Evolutionary conservation across 2,113 vertebrate species (phyloP).

Genomic region (Malaclemys terrapin): DNA sequence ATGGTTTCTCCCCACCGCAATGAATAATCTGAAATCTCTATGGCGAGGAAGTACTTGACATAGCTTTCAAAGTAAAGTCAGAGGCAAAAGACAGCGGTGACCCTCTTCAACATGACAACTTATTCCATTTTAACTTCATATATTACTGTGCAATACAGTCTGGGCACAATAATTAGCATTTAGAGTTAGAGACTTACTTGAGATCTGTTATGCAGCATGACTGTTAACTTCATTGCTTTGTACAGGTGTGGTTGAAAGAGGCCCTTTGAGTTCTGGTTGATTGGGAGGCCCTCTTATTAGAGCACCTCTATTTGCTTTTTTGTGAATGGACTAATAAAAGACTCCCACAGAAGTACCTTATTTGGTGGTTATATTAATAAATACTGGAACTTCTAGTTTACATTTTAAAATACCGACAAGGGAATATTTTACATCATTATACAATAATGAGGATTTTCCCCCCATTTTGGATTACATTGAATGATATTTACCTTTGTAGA

Average conservation of each 20-base stretch:
- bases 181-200: neutral
- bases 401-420: neutral
- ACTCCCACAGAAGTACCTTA: neutral
- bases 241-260: rapidly evolving
- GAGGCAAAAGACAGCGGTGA: neutral
- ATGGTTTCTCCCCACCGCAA: neutral
- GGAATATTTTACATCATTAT: neutral
- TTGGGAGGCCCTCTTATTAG: neutral
- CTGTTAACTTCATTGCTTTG: neutral
- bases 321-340: neutral
- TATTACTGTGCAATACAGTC: neutral
- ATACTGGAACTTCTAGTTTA: neutral
- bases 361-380: neutral
- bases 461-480: neutral
- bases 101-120: neutral
- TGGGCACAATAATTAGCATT: neutral
- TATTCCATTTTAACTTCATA: neutral
- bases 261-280: neutral
- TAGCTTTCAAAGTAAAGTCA: neutral
- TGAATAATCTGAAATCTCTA: neutral
- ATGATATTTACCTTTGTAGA: neutral
- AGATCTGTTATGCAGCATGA: neutral
- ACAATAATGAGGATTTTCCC: neutral
- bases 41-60: neutral
- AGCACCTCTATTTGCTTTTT: neutral